Conservation (phyloP, 1,140 invertebrate species). For the Gonioctena quinquepunctata region DNA sequence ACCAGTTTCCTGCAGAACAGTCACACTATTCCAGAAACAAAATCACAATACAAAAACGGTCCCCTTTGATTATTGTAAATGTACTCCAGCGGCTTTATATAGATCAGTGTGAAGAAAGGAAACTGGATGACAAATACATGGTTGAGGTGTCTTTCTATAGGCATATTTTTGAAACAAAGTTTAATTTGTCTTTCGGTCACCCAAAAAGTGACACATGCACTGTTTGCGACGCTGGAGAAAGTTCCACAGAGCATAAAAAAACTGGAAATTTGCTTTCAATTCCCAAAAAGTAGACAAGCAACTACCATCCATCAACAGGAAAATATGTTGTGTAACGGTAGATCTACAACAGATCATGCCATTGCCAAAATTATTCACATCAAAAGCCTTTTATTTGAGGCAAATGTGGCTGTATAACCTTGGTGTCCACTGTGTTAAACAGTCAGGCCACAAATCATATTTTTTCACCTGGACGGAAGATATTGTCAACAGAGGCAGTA, state of each 20-base stretch:
- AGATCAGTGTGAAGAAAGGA: conserved; percentile 13
- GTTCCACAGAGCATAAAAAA: conserved; percentile 28
- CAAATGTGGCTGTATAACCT: conserved; percentile 40
- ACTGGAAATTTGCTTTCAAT: conserved; percentile 18
- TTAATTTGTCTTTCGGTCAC: conserved; percentile 35
- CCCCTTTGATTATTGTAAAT: conserved; percentile 25
- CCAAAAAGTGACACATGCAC: conserved; percentile 41
- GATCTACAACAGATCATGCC: conserved; percentile 39
- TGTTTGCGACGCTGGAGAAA: conserved; percentile 32
- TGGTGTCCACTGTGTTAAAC: conserved; percentile 17
- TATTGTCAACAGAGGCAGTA: conserved; percentile 19
- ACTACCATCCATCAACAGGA: not conserved
- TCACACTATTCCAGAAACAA: conserved; percentile 33
- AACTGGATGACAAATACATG: conserved; percentile 1
- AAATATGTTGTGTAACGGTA: conserved; percentile 34
- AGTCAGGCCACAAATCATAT: not conserved
- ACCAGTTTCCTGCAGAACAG: conserved; percentile 29
- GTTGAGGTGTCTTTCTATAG: conserved; percentile 23
- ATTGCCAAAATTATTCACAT: conserved; percentile 35
- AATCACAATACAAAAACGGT: conserved; percentile 32
- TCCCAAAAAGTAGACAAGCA: conserved; percentile 5
- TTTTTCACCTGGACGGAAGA: conserved; percentile 29
- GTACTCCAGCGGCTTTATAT: conserved; percentile 21
- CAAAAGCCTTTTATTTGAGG: conserved; percentile 38
- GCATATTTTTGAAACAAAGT: conserved; percentile 33